phyloP scores from a whole-genome alignment of 2,113 vertebrate genomes.

The Motacilla tschutschensis region DNA sequence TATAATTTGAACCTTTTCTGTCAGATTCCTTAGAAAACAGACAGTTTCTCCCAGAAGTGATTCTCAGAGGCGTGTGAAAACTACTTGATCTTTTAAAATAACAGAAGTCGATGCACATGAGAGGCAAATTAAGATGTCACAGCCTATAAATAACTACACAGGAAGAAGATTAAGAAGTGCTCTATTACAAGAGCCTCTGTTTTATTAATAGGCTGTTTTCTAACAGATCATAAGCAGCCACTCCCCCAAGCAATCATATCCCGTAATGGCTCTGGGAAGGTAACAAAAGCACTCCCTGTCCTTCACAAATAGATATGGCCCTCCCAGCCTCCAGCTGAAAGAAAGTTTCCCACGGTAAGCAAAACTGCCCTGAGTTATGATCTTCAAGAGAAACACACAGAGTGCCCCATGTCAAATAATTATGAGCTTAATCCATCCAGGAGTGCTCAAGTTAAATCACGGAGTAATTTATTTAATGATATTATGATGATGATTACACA shows the following conservation, averaged over 20 bases:
- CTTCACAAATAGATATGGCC: background rate
- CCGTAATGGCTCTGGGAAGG: constrained; percentile 5
- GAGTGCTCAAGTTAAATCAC: background rate
- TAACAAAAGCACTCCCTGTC: constrained; percentile 39
- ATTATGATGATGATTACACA: rapidly evolving
- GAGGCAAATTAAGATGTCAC: constrained; percentile 47
- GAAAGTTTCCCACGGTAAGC: constrained; percentile 15
- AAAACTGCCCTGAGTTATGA: background rate
- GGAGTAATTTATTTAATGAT: background rate
- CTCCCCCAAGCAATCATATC: constrained; percentile 31
- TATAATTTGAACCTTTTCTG: background rate
- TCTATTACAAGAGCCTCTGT: constrained; percentile 36
- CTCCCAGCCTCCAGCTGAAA: background rate
- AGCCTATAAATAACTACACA: constrained; percentile 54
- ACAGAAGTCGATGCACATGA: constrained; percentile 25
- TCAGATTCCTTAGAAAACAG: background rate
- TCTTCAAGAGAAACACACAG: background rate
- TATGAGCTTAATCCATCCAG: background rate
- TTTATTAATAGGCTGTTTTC: constrained; percentile 65
- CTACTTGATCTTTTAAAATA: constrained; percentile 52
- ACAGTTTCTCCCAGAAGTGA: background rate
- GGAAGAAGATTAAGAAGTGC: constrained; percentile 45
- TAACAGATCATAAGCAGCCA: constrained; percentile 47
- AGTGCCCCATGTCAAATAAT: background rate
- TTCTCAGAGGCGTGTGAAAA: constrained; percentile 13